Evolutionary conservation across 2,797 vertebrate genomes (phyloP), one percentile per base, ranked within the genome.

Genomic region (Eulemur albifrons): DNA sequence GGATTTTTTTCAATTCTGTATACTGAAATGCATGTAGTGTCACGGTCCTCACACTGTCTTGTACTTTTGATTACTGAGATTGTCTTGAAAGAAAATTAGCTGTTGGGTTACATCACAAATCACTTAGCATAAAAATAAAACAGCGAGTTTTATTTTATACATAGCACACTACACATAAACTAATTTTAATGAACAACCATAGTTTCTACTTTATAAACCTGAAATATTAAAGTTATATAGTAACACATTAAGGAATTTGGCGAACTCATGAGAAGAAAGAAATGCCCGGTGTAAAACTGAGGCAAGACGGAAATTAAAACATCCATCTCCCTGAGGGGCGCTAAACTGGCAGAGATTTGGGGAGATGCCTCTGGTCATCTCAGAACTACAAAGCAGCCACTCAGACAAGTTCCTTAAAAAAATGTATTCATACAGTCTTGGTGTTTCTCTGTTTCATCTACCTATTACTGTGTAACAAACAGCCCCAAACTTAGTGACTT

Each of bases 31-130:
- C 2, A 82, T 83, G n/a, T 4, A 91, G 61, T 90, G 86, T 89
- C n/a, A 45, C 59, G 25, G 18, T 59, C 13, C 8, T 40, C 38
- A 73, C 48, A 38, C 45, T 52, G 2, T 45, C 76, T 85, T 79
- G 17, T 65, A 14, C 81, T 96, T 97, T 95, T 35, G 4, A 88
- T 50, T 94, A 45, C 30, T 95, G 20, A 97, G 73, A 79, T 95
- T 91, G 96, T 85, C 48, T 85, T 72, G 90, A 97, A 95, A 18
- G 7, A 38, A 96, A 96, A 96, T 76, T 59, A 95, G 81, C 54
- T 90, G 1, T 69, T 93, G 8, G 7, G 17, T 97, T 80, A 90
- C 75, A 96, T 87, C 25, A 75, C 32, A 70, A 93, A 90, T 95
- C 4, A 63, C 32, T 97, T 85, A 70, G 20, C 9, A 14, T 72